Conservation (phyloP, 2,113 vertebrate species). For the Beaufortia kweichowensis region DNA sequence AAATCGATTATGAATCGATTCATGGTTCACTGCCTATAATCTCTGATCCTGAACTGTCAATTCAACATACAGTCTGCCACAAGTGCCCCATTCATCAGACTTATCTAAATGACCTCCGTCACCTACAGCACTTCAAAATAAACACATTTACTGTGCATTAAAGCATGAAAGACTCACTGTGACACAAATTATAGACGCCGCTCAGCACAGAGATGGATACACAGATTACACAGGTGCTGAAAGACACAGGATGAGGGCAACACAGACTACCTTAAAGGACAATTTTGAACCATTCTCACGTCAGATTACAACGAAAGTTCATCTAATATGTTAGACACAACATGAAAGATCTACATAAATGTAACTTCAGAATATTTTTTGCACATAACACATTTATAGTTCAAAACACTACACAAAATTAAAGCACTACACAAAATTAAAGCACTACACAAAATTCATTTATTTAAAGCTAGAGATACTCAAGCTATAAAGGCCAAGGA, state of each 20-base stretch:
- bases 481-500: neutral
- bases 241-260: slow-evolving; percentile 37
- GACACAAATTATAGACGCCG: slow-evolving; percentile 46
- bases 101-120: neutral
- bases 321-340: slow-evolving; percentile 27
- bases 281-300: slow-evolving; percentile 49
- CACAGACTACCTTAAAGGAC: neutral
- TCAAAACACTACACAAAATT: too few relatives aligned
- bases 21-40: slow-evolving; percentile 56
- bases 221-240: neutral
- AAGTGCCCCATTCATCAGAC: neutral
- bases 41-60: slow-evolving; percentile 53
- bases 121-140: slow-evolving; percentile 25
- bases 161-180: slow-evolving; percentile 33
- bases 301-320: slow-evolving; percentile 17
- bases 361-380: too few relatives aligned
- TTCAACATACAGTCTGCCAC: slow-evolving; percentile 8
- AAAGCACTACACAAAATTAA: too few relatives aligned
- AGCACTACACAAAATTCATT: too few relatives aligned
- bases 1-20: slow-evolving; percentile 49
- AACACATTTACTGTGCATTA: slow-evolving; percentile 43
- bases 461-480: neutral
- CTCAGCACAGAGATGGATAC: slow-evolving; percentile 34
- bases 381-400: too few relatives aligned
- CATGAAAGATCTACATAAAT: too few relatives aligned